Evolutionary conservation across 1,140 invertebrate species (phyloP).

Genomic region (Heliconius melpomene): DNA sequence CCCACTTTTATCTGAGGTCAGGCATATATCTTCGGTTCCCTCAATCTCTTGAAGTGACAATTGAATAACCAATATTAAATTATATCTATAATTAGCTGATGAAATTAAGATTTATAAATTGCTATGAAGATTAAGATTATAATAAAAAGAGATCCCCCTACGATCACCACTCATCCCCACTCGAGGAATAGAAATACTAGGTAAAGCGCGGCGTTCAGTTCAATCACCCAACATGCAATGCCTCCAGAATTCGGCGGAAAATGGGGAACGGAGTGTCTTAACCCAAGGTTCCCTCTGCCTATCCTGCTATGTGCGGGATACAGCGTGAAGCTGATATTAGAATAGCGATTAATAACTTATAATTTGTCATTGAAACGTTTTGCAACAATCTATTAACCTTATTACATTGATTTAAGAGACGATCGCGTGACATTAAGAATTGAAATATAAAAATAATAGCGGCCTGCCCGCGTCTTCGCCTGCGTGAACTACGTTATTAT

Average conservation of each 20-base stretch:
- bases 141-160: neutral
- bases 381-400: conserved; percentile 10
- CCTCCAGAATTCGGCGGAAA: too few relatives aligned
- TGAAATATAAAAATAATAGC: neutral
- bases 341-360: neutral
- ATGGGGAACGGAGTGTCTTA: too few relatives aligned
- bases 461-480: too few relatives aligned
- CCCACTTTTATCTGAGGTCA: conserved; percentile 23
- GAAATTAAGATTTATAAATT: neutral
- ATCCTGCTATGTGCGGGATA: too few relatives aligned
- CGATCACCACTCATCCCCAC: too few relatives aligned
- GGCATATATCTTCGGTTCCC: neutral
- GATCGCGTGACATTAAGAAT: neutral
- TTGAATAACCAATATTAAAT: neutral
- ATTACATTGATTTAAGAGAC: conserved; percentile 8
- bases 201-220: too few relatives aligned
- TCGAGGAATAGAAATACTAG: too few relatives aligned
- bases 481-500: too few relatives aligned
- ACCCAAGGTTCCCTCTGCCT: too few relatives aligned
- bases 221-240: too few relatives aligned
- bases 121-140: neutral
- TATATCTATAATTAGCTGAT: neutral
- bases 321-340: too few relatives aligned
- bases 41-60: conserved; percentile 3
- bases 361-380: conserved; percentile 5